Conservation (phyloP, 2,113 vertebrate genomes). For the Micronycteris hirsuta region DNA sequence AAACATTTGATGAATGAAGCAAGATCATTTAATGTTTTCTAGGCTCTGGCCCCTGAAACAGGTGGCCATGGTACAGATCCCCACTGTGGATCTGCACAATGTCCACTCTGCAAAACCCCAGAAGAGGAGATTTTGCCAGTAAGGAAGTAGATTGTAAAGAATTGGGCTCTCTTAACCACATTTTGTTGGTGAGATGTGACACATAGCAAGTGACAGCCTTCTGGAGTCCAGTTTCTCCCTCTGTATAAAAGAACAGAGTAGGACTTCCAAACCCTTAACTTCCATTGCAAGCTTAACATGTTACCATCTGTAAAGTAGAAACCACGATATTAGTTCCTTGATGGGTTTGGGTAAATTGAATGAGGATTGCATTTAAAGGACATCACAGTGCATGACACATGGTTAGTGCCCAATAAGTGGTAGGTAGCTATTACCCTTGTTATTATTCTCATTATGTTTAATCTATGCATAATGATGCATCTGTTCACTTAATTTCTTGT, state of each 20-base stretch:
- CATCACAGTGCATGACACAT: not conserved
- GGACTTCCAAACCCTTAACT: not conserved
- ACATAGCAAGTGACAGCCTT: not conserved
- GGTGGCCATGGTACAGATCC: not conserved
- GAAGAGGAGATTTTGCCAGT: not conserved
- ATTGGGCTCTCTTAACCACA: not conserved
- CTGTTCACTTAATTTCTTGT: conserved; percentile 2
- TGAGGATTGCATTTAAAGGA: not conserved
- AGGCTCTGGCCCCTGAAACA: not conserved
- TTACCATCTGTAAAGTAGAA: not conserved
- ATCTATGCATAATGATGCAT: not conserved
- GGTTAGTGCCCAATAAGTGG: not conserved
- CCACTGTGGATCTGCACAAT: not conserved
- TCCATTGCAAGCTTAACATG: not conserved
- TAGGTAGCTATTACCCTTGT: not conserved
- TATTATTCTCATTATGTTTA: conserved; percentile 13
- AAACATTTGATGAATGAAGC: not conserved
- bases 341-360: not conserved
- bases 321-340: not conserved
- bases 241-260: not conserved
- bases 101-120: not conserved
- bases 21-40: not conserved
- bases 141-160: not conserved
- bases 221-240: not conserved
- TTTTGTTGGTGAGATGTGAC: not conserved